Evolutionary conservation across 2,113 vertebrate species (phyloP).

Genomic region (Natator depressus): DNA sequence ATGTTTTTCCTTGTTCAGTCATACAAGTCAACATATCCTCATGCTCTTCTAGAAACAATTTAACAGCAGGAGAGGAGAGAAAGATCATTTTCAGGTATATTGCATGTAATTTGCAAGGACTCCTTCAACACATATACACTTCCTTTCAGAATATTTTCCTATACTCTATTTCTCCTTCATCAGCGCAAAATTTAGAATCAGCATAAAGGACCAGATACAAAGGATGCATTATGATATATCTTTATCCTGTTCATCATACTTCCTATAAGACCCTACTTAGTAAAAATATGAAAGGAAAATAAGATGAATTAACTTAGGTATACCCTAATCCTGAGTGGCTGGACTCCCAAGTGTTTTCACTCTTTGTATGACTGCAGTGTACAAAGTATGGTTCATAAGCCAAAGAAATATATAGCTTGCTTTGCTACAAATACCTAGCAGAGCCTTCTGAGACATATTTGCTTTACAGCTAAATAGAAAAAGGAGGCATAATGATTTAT

Average conservation of each 20-base stretch:
- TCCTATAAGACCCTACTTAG: not conserved
- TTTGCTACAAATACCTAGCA: constrained; percentile 69
- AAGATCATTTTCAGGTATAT: not conserved
- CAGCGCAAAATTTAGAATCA: not conserved
- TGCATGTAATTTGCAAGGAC: not conserved
- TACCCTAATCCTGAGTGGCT: not conserved
- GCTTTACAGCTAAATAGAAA: constrained; percentile 77
- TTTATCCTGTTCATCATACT: not conserved
- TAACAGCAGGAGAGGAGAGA: not conserved
- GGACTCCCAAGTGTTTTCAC: not conserved
- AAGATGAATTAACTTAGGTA: not conserved
- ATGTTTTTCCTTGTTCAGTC: not conserved
- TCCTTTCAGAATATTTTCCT: not conserved
- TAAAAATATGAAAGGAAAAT: not conserved
- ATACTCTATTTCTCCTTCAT: not conserved
- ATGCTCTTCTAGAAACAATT: not conserved
- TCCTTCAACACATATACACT: not conserved
- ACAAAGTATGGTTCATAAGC: not conserved
- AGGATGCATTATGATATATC: not conserved
- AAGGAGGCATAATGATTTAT: constrained; percentile 55
- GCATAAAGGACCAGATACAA: not conserved
- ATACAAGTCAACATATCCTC: not conserved
- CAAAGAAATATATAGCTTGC: constrained; percentile 43
- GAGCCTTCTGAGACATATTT: constrained; percentile 61
- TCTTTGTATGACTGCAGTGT: not conserved